These are phyloP conservation scores for Dicyrtomina minuta DNA, from an alignment of 2,888 invertebrate species.

Conservation along the genomic window DNA sequence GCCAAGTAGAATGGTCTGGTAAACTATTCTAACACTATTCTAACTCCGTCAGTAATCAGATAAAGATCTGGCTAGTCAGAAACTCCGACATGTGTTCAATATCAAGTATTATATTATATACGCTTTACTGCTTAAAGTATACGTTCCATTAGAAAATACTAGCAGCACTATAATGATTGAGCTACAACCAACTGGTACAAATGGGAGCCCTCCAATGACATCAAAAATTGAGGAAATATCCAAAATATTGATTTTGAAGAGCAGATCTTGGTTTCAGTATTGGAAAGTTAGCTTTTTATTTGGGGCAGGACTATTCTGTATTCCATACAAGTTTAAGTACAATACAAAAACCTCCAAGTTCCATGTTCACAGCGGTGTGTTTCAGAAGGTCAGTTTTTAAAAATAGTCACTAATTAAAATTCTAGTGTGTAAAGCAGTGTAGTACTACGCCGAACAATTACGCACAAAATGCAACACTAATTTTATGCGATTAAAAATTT, in stretches of 20 bases:
- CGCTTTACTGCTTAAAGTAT: too few species aligned
- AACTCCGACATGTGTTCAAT: too few species aligned
- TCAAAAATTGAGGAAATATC: background rate
- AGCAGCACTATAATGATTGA: too few species aligned
- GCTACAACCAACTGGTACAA: too few species aligned
- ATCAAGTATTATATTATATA: too few species aligned
- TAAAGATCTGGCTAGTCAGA: too few species aligned
- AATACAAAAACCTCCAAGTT: background rate
- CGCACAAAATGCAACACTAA: background rate
- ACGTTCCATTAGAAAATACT: too few species aligned
- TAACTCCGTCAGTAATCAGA: too few species aligned
- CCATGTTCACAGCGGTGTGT: background rate
- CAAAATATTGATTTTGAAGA: background rate
- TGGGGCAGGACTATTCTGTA: background rate
- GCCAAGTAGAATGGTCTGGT: too few species aligned
- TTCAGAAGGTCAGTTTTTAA: background rate
- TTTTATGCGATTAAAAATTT: too few species aligned
- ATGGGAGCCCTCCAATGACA: too few species aligned
- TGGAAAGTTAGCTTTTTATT: background rate
- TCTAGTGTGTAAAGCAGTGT: background rate
- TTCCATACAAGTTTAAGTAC: background rate
- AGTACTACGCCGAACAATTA: background rate
- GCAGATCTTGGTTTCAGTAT: conserved; percentile 12
- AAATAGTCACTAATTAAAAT: background rate
- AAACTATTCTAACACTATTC: too few species aligned